Evolutionary conservation across 1,140 invertebrate genomes (phyloP), one percentile per base, ranked within the genome.

Genomic region (Andrena cerasifolii): DNA sequence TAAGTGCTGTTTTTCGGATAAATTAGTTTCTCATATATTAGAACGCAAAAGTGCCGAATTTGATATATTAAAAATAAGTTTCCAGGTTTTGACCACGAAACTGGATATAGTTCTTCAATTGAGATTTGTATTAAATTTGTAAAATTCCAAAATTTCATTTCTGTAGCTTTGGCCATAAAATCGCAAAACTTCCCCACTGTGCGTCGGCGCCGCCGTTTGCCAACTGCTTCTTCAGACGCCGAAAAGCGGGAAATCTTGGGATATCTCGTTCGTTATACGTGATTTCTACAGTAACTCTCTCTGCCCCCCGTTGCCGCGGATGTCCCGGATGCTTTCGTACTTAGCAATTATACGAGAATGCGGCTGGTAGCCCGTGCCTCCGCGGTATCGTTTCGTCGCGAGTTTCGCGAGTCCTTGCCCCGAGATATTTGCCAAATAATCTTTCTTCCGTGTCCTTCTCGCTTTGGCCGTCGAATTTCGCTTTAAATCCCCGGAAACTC

Each of bases 181-280:
- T n/a, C n/a, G n/a, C n/a, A n/a, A n/a, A n/a, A n/a, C n/a, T n/a
- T n/a, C n/a, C n/a, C n/a, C n/a, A n/a, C n/a, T n/a, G n/a, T n/a
- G n/a, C n/a, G n/a, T n/a, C 16, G 58, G n/a, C 31, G 28, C n/a
- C 74, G 45, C 56, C 45, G 74, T 45, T 71, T 61, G 56, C 66
- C 74, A 77, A 77, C 74, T 62, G 74, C 24, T 53, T 71, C 51
- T 40, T 61, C 51, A 28, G 74, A 61, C 56, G 74, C 61, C 74
- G 74, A 77, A 77, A 77, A 77, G 43, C 59, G 56, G 66, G 56
- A 71, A 77, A 77, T 77, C 74, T 71, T 71, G 74, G 74, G 53
- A 71, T 71, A 77, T 77, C 74, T 77, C 45, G 74, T 77, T 77
- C 66, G 74, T 77, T 77, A 65, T 40, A 79, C 51, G 70, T 59